Conservation (phyloP, 1,140 invertebrate genomes). For the Tigriopus japonicus region DNA sequence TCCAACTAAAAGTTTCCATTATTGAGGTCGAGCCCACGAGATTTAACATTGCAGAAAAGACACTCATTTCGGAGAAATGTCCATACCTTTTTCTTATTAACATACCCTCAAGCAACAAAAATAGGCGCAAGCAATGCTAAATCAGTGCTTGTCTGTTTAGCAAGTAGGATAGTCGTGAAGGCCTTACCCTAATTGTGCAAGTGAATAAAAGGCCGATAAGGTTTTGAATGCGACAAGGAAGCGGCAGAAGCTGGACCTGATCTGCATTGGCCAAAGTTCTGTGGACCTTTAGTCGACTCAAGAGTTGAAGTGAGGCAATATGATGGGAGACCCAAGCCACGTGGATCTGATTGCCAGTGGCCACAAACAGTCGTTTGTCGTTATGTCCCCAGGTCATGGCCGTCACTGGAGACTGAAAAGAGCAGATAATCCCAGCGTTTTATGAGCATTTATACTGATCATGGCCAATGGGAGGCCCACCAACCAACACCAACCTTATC, state of each 20-base stretch:
- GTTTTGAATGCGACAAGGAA: conserved; percentile 62
- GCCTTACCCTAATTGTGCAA: conserved; percentile 73
- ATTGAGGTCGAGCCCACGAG: too few species aligned
- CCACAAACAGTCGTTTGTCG: conserved; percentile 78
- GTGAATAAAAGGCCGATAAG: conserved; percentile 73
- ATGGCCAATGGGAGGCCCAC: neutral
- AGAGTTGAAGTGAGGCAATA: conserved; percentile 67
- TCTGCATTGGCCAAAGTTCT: conserved; percentile 34
- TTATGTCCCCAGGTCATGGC: conserved; percentile 95
- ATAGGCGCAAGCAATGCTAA: too few species aligned
- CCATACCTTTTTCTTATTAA: too few species aligned
- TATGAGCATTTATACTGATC: too few species aligned
- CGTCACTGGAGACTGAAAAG: conserved; percentile 51
- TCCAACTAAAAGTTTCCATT: too few species aligned
- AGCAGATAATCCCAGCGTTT: too few species aligned
- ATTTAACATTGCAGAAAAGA: too few species aligned
- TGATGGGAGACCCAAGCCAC: conserved; percentile 78
- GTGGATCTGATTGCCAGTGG: conserved; percentile 56
- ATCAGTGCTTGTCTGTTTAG: neutral
- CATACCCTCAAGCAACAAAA: too few species aligned
- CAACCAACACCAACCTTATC: conserved; percentile 35
- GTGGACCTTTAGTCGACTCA: conserved; percentile 54
- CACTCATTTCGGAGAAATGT: too few species aligned
- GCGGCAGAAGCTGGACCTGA: conserved; percentile 43
- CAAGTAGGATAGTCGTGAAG: neutral